Base-by-base conservation (phyloP, 2,113 vertebrate species). In the Silurus meridionalis region DNA sequence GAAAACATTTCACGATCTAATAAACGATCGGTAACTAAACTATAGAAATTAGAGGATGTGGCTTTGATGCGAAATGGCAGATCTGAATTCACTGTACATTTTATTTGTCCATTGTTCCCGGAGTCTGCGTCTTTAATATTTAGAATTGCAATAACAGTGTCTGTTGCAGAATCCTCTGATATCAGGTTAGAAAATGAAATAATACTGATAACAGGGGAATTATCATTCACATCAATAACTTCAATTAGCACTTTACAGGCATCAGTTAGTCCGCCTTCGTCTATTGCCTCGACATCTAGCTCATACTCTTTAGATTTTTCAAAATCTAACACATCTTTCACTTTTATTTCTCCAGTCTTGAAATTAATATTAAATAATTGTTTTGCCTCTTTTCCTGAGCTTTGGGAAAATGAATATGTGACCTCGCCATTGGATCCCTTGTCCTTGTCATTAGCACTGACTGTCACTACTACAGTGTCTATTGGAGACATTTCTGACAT, bases 221-320 rank as follows among this genome's bases (percentile, higher is more conserved):
- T 94, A 75, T 94, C 92, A 1, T 95, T 95, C 48, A 69, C 21
- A 71, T 69, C 48, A 25, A 9, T 77, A 23, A 98, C 90, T 0
- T 96, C 94, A 78, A 98, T 83, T 0, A 94, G 64, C 1, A 97
- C 91, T 87, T 96, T 96, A 61, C 92, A 90, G 0, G 96, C 92
- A 0, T 94, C 91, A 4, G 87, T 58, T 21, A 96, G 78, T 0
- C 95, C 96, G 0, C 96, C 96, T 2, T 94, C 93, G 1, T 97
- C 96, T 82, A 90, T 95, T 0, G 95, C 96, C 85, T 96, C 92
- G 3, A 97, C 75, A 15, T 25, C 92, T 0, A 93, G 88, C 67
- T 95, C 94, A 5, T 95, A 95, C 13, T 92, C 87, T 75, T 91
- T 96, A 0, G 3, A 3, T 78, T 91, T 93, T 91, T 98, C 96